Conservation (phyloP, 2,113 vertebrate genomes). For the Oostethus manadensis region DNA sequence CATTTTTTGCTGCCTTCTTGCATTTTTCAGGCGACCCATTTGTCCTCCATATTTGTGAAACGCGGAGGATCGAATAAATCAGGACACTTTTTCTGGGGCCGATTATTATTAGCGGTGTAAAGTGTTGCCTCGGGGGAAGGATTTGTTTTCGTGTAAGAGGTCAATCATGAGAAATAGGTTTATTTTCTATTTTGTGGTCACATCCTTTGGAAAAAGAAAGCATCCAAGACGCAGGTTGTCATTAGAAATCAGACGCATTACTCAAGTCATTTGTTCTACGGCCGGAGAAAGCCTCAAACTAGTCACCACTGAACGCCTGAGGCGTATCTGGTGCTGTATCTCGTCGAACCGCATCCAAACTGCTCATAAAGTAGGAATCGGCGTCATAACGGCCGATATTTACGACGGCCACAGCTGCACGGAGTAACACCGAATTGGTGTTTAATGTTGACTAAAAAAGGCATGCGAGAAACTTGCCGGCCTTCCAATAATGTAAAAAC, state of each 20-base stretch:
- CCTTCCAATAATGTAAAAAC: neutral
- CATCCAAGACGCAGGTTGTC: constrained; percentile 41
- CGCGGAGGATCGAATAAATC: constrained; percentile 62
- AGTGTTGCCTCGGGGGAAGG: constrained; percentile 51
- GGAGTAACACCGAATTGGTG: neutral
- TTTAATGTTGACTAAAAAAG: neutral
- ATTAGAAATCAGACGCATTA: constrained; percentile 27
- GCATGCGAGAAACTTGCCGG: constrained; percentile 1
- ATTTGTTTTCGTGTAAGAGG: constrained; percentile 29
- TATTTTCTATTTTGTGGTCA: constrained; percentile 35
- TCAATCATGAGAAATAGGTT: constrained; percentile 37
- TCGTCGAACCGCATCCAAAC: neutral
- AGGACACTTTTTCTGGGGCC: constrained; percentile 50
- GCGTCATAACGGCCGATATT: neutral
- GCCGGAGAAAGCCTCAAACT: constrained; percentile 1
- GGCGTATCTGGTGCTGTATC: constrained; percentile 2
- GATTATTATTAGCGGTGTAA: constrained; percentile 41
- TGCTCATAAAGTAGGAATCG: neutral
- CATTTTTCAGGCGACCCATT: constrained; percentile 64
- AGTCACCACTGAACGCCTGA: neutral
- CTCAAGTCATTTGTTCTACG: constrained; percentile 2
- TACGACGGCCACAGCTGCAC: neutral
- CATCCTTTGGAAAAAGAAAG: constrained; percentile 19
- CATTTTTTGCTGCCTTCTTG: constrained; percentile 47
- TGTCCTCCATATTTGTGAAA: constrained; percentile 66